A percentile compares a stretch with the other conserved stretches of the same genome.
Conservation (phyloP, 1,140 invertebrate species). For the Calosoma granatense region DNA sequence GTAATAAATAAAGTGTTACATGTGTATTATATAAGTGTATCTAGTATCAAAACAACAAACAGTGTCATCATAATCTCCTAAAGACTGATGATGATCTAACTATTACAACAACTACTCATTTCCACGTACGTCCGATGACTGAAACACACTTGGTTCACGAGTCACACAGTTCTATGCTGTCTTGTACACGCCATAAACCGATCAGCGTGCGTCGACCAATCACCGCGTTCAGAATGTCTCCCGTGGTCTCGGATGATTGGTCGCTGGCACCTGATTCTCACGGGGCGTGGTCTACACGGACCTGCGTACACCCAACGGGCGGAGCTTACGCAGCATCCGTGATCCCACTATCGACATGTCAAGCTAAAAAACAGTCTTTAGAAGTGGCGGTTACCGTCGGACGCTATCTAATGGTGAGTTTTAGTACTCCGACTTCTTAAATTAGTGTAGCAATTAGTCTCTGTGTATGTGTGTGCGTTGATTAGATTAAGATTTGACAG, state of each 20-base stretch:
- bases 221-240: neutral
- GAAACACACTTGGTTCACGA: too few relatives aligned
- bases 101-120: too few relatives aligned
- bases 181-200: conserved; percentile 13
- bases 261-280: neutral
- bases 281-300: conserved; percentile 11
- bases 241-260: conserved; percentile 22
- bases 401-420: neutral
- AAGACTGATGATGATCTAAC: too few relatives aligned
- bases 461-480: neutral
- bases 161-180: too few relatives aligned
- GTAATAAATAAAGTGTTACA: too few relatives aligned
- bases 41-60: too few relatives aligned
- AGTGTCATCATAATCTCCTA: too few relatives aligned
- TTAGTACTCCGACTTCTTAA: neutral
- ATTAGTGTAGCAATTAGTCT: neutral
- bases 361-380: neutral
- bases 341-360: conserved; percentile 3
- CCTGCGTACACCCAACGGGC: conserved; percentile 14
- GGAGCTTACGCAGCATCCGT: conserved; percentile 27
- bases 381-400: neutral
- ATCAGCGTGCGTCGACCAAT: neutral
- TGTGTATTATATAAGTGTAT: too few relatives aligned
- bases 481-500: too few relatives aligned
- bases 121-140: too few relatives aligned